Base-by-base conservation (phyloP, 2,797 vertebrate genomes). In the Gymnothorax reevesii region DNA sequence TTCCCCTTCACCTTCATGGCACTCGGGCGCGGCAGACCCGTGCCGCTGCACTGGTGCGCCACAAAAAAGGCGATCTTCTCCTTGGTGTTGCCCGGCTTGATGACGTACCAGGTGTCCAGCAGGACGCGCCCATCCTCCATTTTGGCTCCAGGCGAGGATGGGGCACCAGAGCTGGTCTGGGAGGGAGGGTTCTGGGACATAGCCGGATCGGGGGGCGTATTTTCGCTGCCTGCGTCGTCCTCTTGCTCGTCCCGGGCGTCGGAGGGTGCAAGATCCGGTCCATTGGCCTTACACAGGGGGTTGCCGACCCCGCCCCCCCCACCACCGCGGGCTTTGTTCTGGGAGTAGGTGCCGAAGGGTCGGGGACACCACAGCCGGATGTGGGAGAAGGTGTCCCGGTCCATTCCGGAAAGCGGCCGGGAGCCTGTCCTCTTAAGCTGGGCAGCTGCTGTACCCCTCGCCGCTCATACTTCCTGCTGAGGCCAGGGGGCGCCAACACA, bases 1-100 rank as follows among this genome's bases (percentile, higher is more conserved):
- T 98, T 96, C 75, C 98, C 98, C 87, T 99, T 99, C 7, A 99
- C 97, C 94, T 99, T 99, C 95, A 99, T 97, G 87, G 98, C 96
- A 85, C 96, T 97, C 57, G 97, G 97, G 1, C 97, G 94, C 42
- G 94, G 91, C 87, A 95, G 93, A 0, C 94, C 93, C 9, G 95
- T 92, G 0, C 96, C 96, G 0, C 97, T 96, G 33, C 97, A 99
- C 93, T 99, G 98, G 91, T 99, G 98, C 0, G 98, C 98, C 89
- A 99, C 98, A 7, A 99, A 99, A 88, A 99, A 99, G 12, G 98
- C 98, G 13, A 99, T 98, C 91, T 99, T 99, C 94, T 99, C 98
- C 94, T 99, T 99, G 86, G 98, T 99, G 94, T 99, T 99, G 27
- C 98, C 98, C 0, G 98, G 98, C 80, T 99, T 99, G 91, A 99